Percentiles rank a stretch among this genome's conserved stretches.
phyloP scores from a whole-genome alignment of 2,797 vertebrate genomes.

The Phylloscopus collybita region DNA sequence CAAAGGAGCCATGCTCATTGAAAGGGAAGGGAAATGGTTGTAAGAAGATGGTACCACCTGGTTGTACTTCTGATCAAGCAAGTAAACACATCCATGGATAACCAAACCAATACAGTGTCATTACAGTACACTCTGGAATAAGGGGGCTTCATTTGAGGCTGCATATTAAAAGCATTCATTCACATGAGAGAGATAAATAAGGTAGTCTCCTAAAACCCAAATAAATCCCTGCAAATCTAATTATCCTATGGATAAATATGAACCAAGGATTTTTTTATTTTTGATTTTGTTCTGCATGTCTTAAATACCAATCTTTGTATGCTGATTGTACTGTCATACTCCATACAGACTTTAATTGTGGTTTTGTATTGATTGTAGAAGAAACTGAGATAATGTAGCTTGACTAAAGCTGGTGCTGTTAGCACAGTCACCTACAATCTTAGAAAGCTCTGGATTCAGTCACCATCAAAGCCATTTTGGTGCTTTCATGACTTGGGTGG shows the following conservation, averaged over 20 bases:
- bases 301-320: background rate
- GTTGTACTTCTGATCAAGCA: constrained; percentile 63
- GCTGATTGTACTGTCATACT: background rate
- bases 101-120: background rate
- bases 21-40: constrained; percentile 68
- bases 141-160: background rate
- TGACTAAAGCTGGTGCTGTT: background rate
- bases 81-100: constrained; percentile 44
- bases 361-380: background rate
- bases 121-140: background rate
- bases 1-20: constrained; percentile 71
- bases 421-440: background rate
- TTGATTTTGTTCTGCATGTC: background rate
- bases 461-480: background rate
- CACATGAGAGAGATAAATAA: background rate
- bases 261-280: background rate
- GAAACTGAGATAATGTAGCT: background rate
- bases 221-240: background rate
- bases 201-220: background rate
- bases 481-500: background rate
- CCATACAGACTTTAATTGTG: background rate
- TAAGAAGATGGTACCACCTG: constrained; percentile 67
- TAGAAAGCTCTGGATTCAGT: background rate
- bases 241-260: background rate
- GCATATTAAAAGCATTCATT: background rate